Evolutionary conservation across 2,797 vertebrate species (phyloP).

Genomic region (Macrochelys suwanniensis): DNA sequence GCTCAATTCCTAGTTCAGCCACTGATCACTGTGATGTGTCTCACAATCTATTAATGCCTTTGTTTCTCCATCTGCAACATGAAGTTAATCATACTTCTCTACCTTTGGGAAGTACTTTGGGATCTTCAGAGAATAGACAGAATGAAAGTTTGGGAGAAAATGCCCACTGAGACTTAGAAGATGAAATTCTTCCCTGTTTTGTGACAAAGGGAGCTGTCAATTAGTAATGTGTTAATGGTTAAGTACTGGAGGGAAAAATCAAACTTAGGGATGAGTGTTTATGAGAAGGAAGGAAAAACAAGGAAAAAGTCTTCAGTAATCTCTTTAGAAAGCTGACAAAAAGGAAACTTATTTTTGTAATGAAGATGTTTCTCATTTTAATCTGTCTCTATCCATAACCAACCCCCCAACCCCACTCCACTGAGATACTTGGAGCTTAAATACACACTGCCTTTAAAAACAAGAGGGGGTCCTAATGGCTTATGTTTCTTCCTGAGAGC

Average conservation of each 20-base stretch:
- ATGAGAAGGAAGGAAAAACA: background rate
- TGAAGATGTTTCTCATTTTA: background rate
- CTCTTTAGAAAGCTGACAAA: background rate
- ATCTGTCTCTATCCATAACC: background rate
- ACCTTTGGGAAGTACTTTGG: conserved; percentile 45
- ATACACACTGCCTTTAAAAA: background rate
- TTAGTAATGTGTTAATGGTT: conserved; percentile 38
- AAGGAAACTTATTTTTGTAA: background rate
- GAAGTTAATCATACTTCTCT: conserved; percentile 30
- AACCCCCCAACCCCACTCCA: background rate
- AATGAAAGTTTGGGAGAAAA: background rate
- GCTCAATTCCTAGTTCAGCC: background rate
- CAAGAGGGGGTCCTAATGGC: background rate
- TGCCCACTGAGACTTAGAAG: conserved; percentile 20
- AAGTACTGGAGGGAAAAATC: conserved; percentile 37
- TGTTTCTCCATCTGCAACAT: conserved; percentile 33
- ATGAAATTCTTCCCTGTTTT: conserved; percentile 44
- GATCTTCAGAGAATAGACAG: conserved; percentile 7
- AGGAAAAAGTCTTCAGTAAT: background rate
- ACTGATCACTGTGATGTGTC: background rate
- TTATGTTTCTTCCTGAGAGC: background rate
- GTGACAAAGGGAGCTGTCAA: conserved; percentile 48
- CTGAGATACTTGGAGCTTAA: background rate
- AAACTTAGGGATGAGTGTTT: background rate
- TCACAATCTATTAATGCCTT: background rate